Evolutionary conservation across 2,113 vertebrate species (phyloP).

Genomic region (Dolichallabes microphthalmus): DNA sequence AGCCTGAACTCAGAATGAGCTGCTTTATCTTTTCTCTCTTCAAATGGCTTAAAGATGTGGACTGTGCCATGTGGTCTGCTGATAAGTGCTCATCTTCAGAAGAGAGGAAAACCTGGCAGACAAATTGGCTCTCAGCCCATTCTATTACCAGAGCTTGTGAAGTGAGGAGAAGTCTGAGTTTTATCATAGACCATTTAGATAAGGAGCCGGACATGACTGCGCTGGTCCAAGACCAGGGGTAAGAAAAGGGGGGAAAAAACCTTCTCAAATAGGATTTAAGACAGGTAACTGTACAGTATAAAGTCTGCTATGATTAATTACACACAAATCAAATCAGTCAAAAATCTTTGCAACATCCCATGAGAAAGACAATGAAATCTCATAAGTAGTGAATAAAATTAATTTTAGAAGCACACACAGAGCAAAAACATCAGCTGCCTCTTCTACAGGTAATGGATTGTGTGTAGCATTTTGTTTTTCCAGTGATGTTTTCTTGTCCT

Average conservation of each 20-base stretch:
- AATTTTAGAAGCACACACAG: neutral
- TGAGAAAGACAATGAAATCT: neutral
- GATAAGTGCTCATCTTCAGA: conserved; percentile 61
- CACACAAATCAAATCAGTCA: neutral
- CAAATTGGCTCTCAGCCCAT: conserved; percentile 60
- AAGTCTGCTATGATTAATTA: conserved; percentile 4
- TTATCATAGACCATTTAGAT: conserved; percentile 52
- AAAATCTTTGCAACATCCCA: conserved; percentile 14
- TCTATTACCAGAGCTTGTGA: conserved; percentile 46
- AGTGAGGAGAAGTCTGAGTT: conserved; percentile 47
- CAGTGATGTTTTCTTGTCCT: conserved; percentile 31
- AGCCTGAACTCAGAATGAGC: conserved; percentile 41
- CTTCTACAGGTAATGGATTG: conserved; percentile 6
- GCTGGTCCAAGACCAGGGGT: conserved; percentile 31
- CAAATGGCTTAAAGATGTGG: conserved; percentile 70
- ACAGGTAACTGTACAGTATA: neutral
- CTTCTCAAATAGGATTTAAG: neutral
- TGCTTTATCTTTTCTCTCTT: conserved; percentile 52
- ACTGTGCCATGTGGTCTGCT: conserved; percentile 40
- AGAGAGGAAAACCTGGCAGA: conserved; percentile 42
- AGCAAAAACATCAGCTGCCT: neutral
- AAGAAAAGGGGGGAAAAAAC: neutral
- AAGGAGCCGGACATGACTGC: conserved; percentile 28
- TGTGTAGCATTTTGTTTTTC: conserved; percentile 29
- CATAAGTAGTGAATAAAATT: neutral